phyloP scores from a whole-genome alignment of 2,113 vertebrate genomes.

The Muntiacus reevesi region DNA sequence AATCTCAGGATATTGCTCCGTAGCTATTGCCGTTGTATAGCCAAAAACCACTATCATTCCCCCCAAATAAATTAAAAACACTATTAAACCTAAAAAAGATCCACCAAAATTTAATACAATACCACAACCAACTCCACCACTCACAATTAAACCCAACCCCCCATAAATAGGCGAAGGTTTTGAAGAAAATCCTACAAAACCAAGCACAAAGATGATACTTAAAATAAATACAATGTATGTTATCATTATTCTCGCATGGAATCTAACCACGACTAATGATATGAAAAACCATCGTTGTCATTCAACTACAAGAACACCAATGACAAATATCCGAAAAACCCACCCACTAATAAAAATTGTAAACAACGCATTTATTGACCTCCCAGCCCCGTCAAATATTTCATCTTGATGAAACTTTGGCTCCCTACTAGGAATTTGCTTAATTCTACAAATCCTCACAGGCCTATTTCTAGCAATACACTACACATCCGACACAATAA shows the following conservation, averaged over 20 bases:
- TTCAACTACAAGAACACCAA: not conserved
- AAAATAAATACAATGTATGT: not conserved
- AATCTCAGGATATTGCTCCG: not conserved
- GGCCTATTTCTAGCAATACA: not conserved
- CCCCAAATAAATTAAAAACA: not conserved
- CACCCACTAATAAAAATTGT: not conserved
- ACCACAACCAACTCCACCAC: not conserved
- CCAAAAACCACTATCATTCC: not conserved
- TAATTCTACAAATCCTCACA: not conserved
- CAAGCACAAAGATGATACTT: not conserved
- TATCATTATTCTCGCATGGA: not conserved
- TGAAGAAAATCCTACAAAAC: not conserved
- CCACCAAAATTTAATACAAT: not conserved
- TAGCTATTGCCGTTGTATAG: not conserved
- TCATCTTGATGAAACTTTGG: not conserved
- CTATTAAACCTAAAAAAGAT: not conserved
- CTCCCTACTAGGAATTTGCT: not conserved
- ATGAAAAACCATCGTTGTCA: not conserved
- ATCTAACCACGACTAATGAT: not conserved
- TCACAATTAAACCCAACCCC: not conserved
- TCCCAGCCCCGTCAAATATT: not conserved
- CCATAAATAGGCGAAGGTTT: not conserved
- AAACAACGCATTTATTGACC: not conserved
- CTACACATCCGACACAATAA: fast-evolving
- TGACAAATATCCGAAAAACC: not conserved